A percentile compares a stretch with the other conserved stretches of the same genome.
These are phyloP conservation scores for Mythimna vitellina DNA, from an alignment of 2,888 invertebrate species.

Conservation along the genomic window DNA sequence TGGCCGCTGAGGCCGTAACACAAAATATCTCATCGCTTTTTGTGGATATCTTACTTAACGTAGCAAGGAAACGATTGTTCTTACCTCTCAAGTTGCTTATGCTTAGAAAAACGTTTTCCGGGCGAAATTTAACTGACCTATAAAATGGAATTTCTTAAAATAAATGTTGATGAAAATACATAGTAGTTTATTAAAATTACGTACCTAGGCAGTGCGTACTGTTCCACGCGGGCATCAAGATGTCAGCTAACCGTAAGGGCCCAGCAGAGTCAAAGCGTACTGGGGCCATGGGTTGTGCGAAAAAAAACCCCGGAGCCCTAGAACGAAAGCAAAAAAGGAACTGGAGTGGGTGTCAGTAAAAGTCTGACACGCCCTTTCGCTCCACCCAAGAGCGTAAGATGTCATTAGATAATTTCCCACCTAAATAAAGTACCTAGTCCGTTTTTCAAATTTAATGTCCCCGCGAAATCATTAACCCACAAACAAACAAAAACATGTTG, in stretches of 20 bases:
- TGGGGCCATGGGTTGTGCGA: too few relatives aligned
- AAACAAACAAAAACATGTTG: too few relatives aligned
- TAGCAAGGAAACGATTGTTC: slow-evolving; percentile 46
- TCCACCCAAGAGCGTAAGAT: too few relatives aligned
- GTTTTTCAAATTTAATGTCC: slow-evolving; percentile 46
- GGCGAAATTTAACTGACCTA: slow-evolving; percentile 43
- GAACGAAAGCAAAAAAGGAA: too few relatives aligned
- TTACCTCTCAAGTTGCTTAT: slow-evolving; percentile 43
- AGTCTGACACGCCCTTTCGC: too few relatives aligned
- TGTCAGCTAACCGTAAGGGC: too few relatives aligned
- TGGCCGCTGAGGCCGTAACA: background rate
- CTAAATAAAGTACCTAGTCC: background rate
- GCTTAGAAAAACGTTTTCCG: slow-evolving; percentile 51
- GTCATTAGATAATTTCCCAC: too few relatives aligned
- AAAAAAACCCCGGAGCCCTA: too few relatives aligned
- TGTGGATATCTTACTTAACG: slow-evolving; percentile 4
- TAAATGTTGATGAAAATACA: slow-evolving; percentile 37
- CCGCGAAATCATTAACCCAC: background rate
- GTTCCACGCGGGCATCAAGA: too few relatives aligned
- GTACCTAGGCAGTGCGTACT: too few relatives aligned
- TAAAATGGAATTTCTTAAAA: slow-evolving; percentile 45
- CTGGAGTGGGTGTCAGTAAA: too few relatives aligned
- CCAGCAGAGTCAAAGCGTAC: too few relatives aligned
- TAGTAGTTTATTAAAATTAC: slow-evolving; percentile 50
- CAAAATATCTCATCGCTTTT: slow-evolving; percentile 12